Evolutionary conservation across 2,113 vertebrate species (phyloP).

Genomic region (Paradisaea rubra): DNA sequence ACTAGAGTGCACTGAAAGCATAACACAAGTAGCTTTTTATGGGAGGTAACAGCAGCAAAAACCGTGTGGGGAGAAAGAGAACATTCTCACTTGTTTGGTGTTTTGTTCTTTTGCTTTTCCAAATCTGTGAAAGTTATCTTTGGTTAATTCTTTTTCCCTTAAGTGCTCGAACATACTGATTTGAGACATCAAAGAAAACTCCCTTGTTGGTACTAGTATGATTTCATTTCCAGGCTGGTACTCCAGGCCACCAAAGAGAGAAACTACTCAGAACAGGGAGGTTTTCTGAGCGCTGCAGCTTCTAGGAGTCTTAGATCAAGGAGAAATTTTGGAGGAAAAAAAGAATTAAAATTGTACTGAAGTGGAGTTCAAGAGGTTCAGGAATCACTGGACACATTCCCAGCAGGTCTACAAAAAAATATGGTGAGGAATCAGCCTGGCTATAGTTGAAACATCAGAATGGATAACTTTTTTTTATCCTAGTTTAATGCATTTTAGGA

Average conservation of each 20-base stretch:
- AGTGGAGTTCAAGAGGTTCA: not conserved
- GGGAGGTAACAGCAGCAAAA: not conserved
- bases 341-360: not conserved
- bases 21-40: not conserved
- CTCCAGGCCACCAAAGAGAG: not conserved
- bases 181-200: not conserved
- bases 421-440: not conserved
- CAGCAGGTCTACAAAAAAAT: not conserved
- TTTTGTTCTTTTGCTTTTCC: not conserved
- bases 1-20: accelerated
- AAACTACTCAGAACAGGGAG: not conserved
- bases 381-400: not conserved
- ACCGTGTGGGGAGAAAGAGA: not conserved
- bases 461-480: not conserved
- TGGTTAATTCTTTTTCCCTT: not conserved
- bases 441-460: not conserved
- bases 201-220: no score
- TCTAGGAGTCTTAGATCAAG: not conserved
- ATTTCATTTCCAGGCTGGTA: not conserved
- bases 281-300: not conserved
- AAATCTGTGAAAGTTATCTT: not conserved
- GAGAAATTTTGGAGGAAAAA: not conserved
- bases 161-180: not conserved
- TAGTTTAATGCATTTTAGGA: not conserved
- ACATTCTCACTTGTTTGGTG: accelerated